These are phyloP conservation scores for Vanessa tameamea DNA, from an alignment of 1,140 invertebrate genomes.

Conservation along the genomic window DNA sequence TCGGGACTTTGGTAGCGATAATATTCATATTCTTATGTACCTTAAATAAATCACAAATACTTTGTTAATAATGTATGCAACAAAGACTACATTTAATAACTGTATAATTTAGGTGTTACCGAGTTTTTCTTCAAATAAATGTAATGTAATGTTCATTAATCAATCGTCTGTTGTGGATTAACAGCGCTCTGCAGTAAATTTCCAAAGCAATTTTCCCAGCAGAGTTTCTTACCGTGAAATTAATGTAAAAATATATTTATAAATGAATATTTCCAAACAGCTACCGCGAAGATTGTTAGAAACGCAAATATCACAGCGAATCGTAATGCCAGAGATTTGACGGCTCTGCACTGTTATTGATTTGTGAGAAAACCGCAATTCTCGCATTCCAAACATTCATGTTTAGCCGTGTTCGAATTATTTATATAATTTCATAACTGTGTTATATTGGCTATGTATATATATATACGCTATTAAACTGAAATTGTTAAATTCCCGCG, in stretches of 20 bases:
- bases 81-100: too few species aligned
- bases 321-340: constrained; percentile 2
- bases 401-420: background rate
- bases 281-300: background rate
- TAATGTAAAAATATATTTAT: background rate
- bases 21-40: too few species aligned
- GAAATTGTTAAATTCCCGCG: background rate
- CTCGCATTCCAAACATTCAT: background rate
- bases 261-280: background rate
- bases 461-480: background rate
- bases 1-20: background rate
- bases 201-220: too few species aligned
- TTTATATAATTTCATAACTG: background rate
- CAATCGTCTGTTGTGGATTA: too few species aligned
- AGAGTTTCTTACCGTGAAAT: background rate
- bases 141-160: too few species aligned
- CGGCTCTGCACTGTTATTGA: background rate
- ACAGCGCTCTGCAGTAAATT: too few species aligned
- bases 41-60: too few species aligned
- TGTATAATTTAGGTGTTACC: too few species aligned
- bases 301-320: constrained; percentile 1
- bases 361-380: constrained; percentile 9
- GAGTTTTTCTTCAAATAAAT: too few species aligned
- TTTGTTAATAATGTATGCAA: too few species aligned
- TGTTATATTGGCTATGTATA: background rate